Evolutionary conservation across 2,888 invertebrate species (phyloP), one percentile per base, ranked within the genome.

Genomic region (Prosapia bicincta): DNA sequence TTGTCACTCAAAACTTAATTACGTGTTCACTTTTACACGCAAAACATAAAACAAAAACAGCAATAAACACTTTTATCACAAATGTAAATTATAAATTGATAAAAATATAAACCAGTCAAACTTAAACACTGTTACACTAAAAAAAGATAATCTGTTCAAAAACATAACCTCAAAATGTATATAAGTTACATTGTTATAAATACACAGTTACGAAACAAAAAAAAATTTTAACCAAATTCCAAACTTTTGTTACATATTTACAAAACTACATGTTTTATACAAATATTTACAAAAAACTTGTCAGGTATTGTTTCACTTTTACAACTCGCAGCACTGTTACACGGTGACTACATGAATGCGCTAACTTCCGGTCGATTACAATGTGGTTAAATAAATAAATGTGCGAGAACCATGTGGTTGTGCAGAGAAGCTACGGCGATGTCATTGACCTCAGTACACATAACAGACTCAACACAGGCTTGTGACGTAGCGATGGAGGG

Each of bases 321-420:
- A 54, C 5, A 54, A 9, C 7, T 3, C 54, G 20, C 54, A 20
- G 7, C 54, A 54, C 54, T 54, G 5, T 7, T 38, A 13, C 10
- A 38, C 38, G 6, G 38, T 38, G 38, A 38, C 38, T 38, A 38
- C 38, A 38, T 54, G 54, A 54, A 54, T 54, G 38, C 10, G 10
- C 9, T 54, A n/a, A 54, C 54, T 54, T 54, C 54, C 54, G 54
- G 54, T 20, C 54, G n/a, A 20, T 54, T 20, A 54, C 54, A 54
- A 54, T 54, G 54, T 54, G 54, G 54, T 54, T 54, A 54, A 54
- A 54, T 54, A 54, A 54, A 54, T 54, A 54, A 54, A 54, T 54
- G 54, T 54, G 54, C 54, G 54, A 54, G 20, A 20, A 54, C 54
- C 54, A 54, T 54, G 54, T 54, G 54, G 20, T 54, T 54, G 54